Conservation (phyloP, 2,888 invertebrate genomes). For the Cryptocephalus primarius region DNA sequence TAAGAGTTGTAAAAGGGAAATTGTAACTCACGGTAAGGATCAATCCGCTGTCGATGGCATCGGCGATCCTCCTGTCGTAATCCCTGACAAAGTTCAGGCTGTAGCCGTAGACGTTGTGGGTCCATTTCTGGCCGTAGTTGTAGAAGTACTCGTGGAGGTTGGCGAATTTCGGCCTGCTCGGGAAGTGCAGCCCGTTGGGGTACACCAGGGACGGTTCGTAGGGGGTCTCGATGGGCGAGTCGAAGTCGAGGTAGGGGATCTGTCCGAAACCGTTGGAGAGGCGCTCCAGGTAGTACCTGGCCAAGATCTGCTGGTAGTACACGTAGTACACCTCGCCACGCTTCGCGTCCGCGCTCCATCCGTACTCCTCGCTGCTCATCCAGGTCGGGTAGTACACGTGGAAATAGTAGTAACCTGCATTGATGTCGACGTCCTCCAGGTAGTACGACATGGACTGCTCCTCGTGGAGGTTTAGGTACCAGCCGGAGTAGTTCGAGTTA, state of each 20-base stretch:
- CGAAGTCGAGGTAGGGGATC: slow-evolving; percentile 45
- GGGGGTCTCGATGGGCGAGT: slow-evolving; percentile 43
- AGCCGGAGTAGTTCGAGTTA: slow-evolving; percentile 49
- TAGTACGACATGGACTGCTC: slow-evolving; percentile 53
- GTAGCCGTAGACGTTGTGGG: slow-evolving; percentile 40
- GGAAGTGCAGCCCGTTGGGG: slow-evolving; percentile 54
- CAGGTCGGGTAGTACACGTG: slow-evolving; percentile 52
- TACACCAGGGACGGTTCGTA: slow-evolving; percentile 52
- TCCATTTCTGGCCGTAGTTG: slow-evolving; percentile 24
- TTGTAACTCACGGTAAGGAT: slow-evolving; percentile 18
- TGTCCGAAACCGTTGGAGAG: slow-evolving; percentile 56
- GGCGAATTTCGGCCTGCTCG: slow-evolving; percentile 47
- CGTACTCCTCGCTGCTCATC: slow-evolving; percentile 40
- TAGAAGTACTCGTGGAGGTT: slow-evolving; percentile 38
- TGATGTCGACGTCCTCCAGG: slow-evolving; percentile 60
- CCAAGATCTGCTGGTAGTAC: slow-evolving; percentile 54
- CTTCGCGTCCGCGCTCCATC: slow-evolving; percentile 37
- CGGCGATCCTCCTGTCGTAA: slow-evolving; percentile 43
- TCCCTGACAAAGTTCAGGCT: slow-evolving; percentile 34
- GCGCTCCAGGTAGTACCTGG: slow-evolving; percentile 65
- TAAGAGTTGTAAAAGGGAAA: no score
- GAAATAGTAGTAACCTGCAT: slow-evolving; percentile 50
- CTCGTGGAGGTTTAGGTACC: slow-evolving; percentile 42
- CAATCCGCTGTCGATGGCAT: slow-evolving; percentile 46
- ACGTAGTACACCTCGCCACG: slow-evolving; percentile 56